These are phyloP conservation scores for Blastobasis lacticolella DNA, from an alignment of 2,888 invertebrate genomes.

Conservation along the genomic window DNA sequence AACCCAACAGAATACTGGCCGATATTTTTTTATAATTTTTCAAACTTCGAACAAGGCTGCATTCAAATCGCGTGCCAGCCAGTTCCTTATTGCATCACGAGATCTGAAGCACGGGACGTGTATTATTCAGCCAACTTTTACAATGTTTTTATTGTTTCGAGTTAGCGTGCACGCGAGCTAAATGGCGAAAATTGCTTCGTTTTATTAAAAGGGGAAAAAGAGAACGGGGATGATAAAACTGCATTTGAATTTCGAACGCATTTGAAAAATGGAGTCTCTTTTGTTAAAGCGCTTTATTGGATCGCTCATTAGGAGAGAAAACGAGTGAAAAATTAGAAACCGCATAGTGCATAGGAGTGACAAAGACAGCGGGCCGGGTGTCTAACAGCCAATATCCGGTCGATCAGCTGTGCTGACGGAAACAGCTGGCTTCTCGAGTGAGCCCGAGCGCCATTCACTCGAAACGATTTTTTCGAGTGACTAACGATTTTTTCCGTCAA, in stretches of 20 bases:
- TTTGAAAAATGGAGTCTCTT: not conserved
- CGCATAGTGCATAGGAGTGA: slow-evolving; percentile 27
- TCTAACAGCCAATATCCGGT: slow-evolving; percentile 69
- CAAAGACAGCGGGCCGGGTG: slow-evolving; percentile 32
- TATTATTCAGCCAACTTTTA: slow-evolving; percentile 29
- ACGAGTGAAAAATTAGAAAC: slow-evolving; percentile 48
- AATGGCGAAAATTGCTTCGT: slow-evolving; percentile 35
- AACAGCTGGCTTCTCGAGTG: slow-evolving; percentile 61
- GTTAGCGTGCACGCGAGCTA: slow-evolving; percentile 45
- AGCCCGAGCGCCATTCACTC: slow-evolving; percentile 46
- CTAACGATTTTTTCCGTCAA: slow-evolving; percentile 45
- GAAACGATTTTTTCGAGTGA: slow-evolving; percentile 22
- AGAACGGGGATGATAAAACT: slow-evolving; percentile 5
- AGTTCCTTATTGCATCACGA: slow-evolving; percentile 30
- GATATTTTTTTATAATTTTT: slow-evolving; percentile 21
- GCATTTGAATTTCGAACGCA: not conserved
- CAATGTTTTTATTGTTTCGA: slow-evolving; percentile 35
- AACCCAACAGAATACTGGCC: not conserved
- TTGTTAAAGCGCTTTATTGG: slow-evolving; percentile 17
- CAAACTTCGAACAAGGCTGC: slow-evolving; percentile 28
- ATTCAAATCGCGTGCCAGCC: slow-evolving; percentile 34
- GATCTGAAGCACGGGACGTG: slow-evolving; percentile 29
- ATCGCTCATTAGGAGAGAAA: slow-evolving; percentile 40
- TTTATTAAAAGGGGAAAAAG: too few relatives aligned
- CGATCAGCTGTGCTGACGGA: slow-evolving; percentile 69